These are phyloP conservation scores for Phataginus tetradactyla DNA, from an alignment of 2,797 vertebrate species.

Conservation along the genomic window DNA sequence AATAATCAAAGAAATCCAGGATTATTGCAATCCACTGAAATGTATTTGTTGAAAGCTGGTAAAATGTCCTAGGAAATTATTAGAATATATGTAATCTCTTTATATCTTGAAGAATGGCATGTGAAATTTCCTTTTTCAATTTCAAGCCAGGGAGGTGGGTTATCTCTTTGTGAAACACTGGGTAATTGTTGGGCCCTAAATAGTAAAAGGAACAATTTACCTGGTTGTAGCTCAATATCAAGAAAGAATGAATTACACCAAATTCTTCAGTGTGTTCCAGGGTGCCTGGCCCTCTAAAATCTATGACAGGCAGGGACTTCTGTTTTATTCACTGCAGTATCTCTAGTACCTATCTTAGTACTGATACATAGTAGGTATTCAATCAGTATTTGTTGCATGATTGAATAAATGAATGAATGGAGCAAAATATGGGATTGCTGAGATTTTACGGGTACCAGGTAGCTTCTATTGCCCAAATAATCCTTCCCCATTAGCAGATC, in stretches of 20 bases:
- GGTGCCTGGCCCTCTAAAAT: not conserved
- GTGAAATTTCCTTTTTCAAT: conserved; percentile 26
- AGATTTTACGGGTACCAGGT: not conserved
- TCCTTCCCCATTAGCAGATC: not conserved
- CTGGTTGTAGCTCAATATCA: not conserved
- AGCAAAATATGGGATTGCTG: not conserved
- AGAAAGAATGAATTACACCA: not conserved
- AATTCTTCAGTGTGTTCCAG: not conserved
- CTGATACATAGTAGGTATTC: not conserved
- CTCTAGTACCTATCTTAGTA: not conserved
- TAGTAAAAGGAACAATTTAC: not conserved
- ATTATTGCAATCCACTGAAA: not conserved
- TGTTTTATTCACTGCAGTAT: not conserved
- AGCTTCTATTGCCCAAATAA: not conserved
- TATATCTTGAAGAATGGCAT: not conserved
- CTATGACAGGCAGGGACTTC: not conserved
- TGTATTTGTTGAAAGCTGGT: not conserved
- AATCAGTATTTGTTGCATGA: not conserved
- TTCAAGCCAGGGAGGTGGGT: not conserved
- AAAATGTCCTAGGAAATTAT: not conserved
- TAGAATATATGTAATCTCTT: not conserved
- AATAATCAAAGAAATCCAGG: not conserved
- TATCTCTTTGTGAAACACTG: conserved; percentile 25
- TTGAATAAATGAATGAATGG: not conserved
- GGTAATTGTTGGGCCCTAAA: not conserved